These are phyloP conservation scores for Drosophila incognita DNA, from an alignment of 2,888 invertebrate genomes.

Conservation along the genomic window DNA sequence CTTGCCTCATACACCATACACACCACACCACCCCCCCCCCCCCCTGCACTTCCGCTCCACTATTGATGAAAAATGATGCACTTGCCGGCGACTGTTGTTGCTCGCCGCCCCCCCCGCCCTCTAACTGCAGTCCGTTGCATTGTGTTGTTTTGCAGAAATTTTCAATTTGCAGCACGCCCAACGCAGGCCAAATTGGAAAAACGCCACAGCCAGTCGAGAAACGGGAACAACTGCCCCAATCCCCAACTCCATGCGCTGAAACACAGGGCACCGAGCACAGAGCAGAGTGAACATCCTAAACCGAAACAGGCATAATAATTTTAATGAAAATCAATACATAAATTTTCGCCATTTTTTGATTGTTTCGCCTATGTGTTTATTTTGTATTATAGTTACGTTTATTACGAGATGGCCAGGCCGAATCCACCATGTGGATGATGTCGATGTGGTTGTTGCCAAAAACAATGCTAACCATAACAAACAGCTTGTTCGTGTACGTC, in stretches of 20 bases:
- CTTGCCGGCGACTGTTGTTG: slow-evolving; percentile 54
- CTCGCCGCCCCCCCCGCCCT: not conserved
- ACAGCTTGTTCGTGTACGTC: slow-evolving; percentile 16
- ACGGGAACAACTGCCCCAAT: slow-evolving; percentile 18
- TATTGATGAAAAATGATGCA: slow-evolving; percentile 77
- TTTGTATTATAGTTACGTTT: slow-evolving; percentile 78
- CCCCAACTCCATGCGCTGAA: not conserved
- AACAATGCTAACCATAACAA: slow-evolving; percentile 42
- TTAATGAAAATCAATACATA: slow-evolving; percentile 79
- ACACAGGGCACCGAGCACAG: not conserved
- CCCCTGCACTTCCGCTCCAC: not conserved
- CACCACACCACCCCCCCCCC: no score
- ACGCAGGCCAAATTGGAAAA: slow-evolving; percentile 71
- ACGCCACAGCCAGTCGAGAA: slow-evolving; percentile 43
- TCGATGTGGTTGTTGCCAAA: slow-evolving; percentile 22
- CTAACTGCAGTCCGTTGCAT: slow-evolving; percentile 43
- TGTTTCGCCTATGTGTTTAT: slow-evolving; percentile 76
- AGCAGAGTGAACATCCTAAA: slow-evolving; percentile 17
- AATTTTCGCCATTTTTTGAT: slow-evolving; percentile 75
- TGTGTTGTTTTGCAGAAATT: slow-evolving; percentile 73
- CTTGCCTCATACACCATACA: not conserved
- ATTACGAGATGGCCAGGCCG: slow-evolving; percentile 51
- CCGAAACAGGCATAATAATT: slow-evolving; percentile 56
- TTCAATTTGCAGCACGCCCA: slow-evolving; percentile 74
- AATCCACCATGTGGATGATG: slow-evolving; percentile 22